These are phyloP conservation scores for Centruroides vittatus DNA, from an alignment of 1,140 invertebrate species.

Conservation along the genomic window DNA sequence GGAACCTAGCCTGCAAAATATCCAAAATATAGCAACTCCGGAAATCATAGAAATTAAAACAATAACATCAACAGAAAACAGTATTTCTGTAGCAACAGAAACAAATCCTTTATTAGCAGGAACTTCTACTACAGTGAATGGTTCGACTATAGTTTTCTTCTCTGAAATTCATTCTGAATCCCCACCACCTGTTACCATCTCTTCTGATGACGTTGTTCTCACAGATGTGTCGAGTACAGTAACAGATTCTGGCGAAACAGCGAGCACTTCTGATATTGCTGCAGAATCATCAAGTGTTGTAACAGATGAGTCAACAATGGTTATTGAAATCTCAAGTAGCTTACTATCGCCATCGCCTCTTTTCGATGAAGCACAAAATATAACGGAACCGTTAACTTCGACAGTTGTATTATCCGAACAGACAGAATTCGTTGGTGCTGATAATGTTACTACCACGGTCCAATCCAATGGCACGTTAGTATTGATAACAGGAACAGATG, in stretches of 20 bases:
- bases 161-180: conserved; percentile 10
- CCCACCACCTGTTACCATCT: not conserved
- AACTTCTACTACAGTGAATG: not conserved
- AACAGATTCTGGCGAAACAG: no score
- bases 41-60: no score
- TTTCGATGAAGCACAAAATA: not conserved
- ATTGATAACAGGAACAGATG: conserved; percentile 16
- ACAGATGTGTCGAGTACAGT: no score
- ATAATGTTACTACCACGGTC: conserved; percentile 13
- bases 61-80: no score
- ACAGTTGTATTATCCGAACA: conserved; percentile 12
- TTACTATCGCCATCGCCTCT: not conserved
- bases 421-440: conserved; percentile 14
- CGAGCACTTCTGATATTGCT: no score
- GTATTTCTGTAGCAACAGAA: no score
- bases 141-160: conserved; percentile 13
- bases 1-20: no score
- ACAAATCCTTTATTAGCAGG: no score
- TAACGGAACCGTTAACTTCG: conserved; percentile 6
- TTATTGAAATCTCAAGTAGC: not conserved
- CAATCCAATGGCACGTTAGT: conserved; percentile 9
- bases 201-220: no score
- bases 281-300: no score
- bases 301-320: no score
- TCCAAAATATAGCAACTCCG: no score